Conservation (phyloP, 2,888 invertebrate genomes). For the Catocala nupta region DNA sequence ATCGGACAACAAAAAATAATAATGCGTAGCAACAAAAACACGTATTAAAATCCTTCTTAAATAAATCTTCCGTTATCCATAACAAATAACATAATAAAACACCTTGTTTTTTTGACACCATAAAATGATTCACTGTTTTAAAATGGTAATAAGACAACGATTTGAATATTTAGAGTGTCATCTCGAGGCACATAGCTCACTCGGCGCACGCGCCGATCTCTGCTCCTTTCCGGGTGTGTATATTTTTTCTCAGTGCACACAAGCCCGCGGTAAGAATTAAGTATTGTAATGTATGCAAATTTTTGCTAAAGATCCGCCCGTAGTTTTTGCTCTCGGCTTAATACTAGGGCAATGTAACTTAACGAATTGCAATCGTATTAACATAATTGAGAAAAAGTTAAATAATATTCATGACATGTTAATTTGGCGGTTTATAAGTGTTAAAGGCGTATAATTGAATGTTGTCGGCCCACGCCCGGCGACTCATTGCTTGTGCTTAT, state of each 20-base stretch:
- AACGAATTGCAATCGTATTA: slow-evolving; percentile 65
- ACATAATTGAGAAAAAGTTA: slow-evolving; percentile 81
- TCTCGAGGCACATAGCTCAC: slow-evolving; percentile 37
- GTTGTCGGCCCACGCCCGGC: slow-evolving; percentile 56
- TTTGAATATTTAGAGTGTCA: slow-evolving; percentile 63
- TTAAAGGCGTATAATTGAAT: slow-evolving; percentile 79
- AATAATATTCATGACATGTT: slow-evolving; percentile 85
- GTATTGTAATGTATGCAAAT: slow-evolving; percentile 82
- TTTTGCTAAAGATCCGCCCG: slow-evolving; percentile 72
- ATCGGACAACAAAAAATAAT: slow-evolving; percentile 24
- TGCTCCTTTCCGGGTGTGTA: slow-evolving; percentile 64
- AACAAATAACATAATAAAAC: slow-evolving; percentile 55
- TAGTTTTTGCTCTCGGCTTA: slow-evolving; percentile 73
- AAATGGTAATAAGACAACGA: slow-evolving; percentile 61
- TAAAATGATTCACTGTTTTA: slow-evolving; percentile 66
- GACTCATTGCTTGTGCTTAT: slow-evolving; percentile 56
- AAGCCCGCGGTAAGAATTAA: slow-evolving; percentile 64
- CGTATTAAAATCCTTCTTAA: slow-evolving; percentile 49
- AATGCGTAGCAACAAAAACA: slow-evolving; percentile 48
- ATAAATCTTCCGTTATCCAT: slow-evolving; percentile 56
- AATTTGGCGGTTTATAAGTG: slow-evolving; percentile 78
- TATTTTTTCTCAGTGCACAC: slow-evolving; percentile 59
- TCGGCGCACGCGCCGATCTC: slow-evolving; percentile 59
- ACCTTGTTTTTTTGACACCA: slow-evolving; percentile 51
- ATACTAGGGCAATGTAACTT: slow-evolving; percentile 75